Conservation (phyloP, 1,140 invertebrate genomes). For the Aplysia californica region DNA sequence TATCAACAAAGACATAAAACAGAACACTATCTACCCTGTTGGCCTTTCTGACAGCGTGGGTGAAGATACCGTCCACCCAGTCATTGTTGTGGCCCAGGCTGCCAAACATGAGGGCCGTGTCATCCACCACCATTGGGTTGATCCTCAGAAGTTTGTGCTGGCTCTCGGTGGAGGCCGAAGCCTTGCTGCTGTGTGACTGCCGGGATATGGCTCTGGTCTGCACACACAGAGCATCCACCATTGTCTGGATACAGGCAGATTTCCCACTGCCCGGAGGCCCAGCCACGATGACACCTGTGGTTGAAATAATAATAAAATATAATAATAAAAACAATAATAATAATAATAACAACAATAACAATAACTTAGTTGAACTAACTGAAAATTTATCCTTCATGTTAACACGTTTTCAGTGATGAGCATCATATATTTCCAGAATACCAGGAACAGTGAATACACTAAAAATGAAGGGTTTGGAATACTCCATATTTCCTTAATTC, state of each 20-base stretch:
- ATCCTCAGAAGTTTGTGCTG: conserved; percentile 64
- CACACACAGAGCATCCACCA: conserved; percentile 61
- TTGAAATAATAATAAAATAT: background rate
- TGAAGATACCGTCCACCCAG: conserved; percentile 67
- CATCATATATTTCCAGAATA: too few species aligned
- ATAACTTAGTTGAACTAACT: too few species aligned
- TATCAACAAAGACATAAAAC: too few species aligned
- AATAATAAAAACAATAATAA: too few species aligned
- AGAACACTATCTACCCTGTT: conserved; percentile 66
- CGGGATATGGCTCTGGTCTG: conserved; percentile 44
- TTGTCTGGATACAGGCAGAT: conserved; percentile 61
- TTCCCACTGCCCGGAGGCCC: conserved; percentile 67
- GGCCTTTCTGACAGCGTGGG: conserved; percentile 63
- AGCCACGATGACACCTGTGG: conserved; percentile 63
- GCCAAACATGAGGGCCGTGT: conserved; percentile 64
- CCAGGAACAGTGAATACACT: too few species aligned
- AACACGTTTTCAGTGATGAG: too few species aligned
- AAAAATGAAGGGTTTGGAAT: too few species aligned
- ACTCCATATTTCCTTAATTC: too few species aligned
- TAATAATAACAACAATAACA: too few species aligned
- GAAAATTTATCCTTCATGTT: too few species aligned
- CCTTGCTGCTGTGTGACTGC: conserved; percentile 42
- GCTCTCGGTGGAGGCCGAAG: conserved; percentile 45
- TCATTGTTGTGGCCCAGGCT: conserved; percentile 60
- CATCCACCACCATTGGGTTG: conserved; percentile 65